A percentile compares a stretch with the other conserved stretches of the same genome.
phyloP scores from a whole-genome alignment of 1,140 invertebrate genomes.

The Ceratina calcarata region DNA sequence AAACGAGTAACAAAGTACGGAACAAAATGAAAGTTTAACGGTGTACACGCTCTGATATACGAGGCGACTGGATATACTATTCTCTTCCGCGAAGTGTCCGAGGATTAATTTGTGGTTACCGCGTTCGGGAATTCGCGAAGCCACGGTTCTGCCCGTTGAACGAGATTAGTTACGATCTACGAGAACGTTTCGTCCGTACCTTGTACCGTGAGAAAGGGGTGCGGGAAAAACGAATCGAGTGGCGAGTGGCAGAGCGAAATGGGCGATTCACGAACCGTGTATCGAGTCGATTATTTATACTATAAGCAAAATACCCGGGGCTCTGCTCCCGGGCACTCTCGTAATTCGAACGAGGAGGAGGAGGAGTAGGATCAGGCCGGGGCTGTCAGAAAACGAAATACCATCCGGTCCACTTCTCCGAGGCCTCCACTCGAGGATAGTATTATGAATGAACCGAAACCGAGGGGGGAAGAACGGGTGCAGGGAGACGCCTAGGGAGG shows the following conservation, averaged over 20 bases:
- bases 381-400: conserved; percentile 74
- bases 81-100: too few relatives aligned
- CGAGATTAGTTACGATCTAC: too few relatives aligned
- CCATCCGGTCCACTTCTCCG: conserved; percentile 71
- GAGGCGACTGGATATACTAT: not conserved
- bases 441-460: conserved; percentile 64
- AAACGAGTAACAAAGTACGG: conserved; percentile 12
- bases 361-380: conserved; percentile 28
- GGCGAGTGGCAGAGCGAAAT: conserved; percentile 4
- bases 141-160: too few relatives aligned
- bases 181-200: too few relatives aligned
- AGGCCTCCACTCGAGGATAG: conserved; percentile 65
- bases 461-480: conserved; percentile 46
- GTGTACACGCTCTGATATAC: not conserved
- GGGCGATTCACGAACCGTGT: conserved; percentile 23
- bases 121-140: too few relatives aligned
- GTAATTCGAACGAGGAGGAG: conserved; percentile 51
- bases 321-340: conserved; percentile 42
- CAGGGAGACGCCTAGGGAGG: conserved; percentile 32
- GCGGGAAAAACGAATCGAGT: too few relatives aligned
- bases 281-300: conserved; percentile 64
- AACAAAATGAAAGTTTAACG: conserved; percentile 47
- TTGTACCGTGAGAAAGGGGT: too few relatives aligned
- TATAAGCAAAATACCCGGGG: conserved; percentile 61
- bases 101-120: too few relatives aligned